Conservation (phyloP, 2,113 vertebrate genomes). For the Zootoca vivipara region DNA sequence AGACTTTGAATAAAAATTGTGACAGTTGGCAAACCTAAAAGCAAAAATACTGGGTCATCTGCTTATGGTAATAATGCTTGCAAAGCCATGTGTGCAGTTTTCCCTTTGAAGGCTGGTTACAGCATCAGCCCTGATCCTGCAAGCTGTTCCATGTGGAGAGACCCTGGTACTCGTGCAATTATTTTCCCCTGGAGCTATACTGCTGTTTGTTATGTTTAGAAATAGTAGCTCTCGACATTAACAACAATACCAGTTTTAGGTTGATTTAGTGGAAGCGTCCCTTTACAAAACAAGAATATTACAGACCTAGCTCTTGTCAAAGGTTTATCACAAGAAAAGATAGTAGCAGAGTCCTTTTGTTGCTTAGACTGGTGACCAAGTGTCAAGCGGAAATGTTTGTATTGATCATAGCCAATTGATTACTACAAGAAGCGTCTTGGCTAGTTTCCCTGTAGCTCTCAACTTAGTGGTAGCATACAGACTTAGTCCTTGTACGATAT, state of each 20-base stretch:
- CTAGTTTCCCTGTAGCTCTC: not conserved
- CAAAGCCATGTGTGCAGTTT: constrained; percentile 5
- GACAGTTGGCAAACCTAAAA: constrained; percentile 20
- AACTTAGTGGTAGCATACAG: not conserved
- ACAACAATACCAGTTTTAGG: not conserved
- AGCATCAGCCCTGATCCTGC: constrained; percentile 9
- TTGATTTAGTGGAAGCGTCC: not conserved
- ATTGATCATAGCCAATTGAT: not conserved
- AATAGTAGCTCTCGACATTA: not conserved
- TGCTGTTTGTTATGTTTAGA: not conserved
- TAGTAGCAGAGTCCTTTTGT: not conserved
- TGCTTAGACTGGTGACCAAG: not conserved
- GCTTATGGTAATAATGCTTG: not conserved
- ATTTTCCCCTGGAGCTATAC: not conserved
- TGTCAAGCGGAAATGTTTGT: not conserved
- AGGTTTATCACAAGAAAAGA: not conserved
- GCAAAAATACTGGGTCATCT: not conserved
- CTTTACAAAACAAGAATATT: not conserved
- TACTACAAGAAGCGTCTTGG: not conserved
- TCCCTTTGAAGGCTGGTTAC: not conserved
- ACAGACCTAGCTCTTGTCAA: not conserved
- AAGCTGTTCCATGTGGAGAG: not conserved
- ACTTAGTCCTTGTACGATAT: not conserved
- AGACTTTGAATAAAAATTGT: constrained; percentile 9
- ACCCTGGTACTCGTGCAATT: not conserved